Evolutionary conservation across 1,140 invertebrate species (phyloP).

Genomic region (Drosophila aff.): DNA sequence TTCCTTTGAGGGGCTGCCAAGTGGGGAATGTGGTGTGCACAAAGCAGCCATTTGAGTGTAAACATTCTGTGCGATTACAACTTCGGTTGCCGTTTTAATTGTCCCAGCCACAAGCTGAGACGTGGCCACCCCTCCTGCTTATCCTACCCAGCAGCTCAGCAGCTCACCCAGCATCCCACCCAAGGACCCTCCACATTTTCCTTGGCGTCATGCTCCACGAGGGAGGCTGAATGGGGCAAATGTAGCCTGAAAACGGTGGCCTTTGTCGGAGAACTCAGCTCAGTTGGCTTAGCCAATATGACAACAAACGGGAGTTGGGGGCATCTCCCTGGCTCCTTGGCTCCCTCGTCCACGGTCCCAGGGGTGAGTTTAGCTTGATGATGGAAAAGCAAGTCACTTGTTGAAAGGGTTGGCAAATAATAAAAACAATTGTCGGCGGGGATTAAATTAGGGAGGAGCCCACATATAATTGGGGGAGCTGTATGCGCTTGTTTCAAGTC

Average conservation of each 20-base stretch:
- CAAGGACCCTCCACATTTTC: slow-evolving; percentile 50
- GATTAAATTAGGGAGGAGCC: slow-evolving; percentile 32
- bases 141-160: not conserved
- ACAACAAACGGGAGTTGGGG: slow-evolving; percentile 46
- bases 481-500: not conserved
- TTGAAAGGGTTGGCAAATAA: slow-evolving; percentile 63
- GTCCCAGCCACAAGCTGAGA: slow-evolving; percentile 67
- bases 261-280: slow-evolving; percentile 54
- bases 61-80: slow-evolving; percentile 79
- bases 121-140: slow-evolving; percentile 20
- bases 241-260: slow-evolving; percentile 78
- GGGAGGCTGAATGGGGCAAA: slow-evolving; percentile 58
- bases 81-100: slow-evolving; percentile 80
- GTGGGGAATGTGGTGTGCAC: slow-evolving; percentile 42
- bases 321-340: not conserved
- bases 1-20: slow-evolving; percentile 12
- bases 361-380: slow-evolving; percentile 44
- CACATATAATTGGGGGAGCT: slow-evolving; percentile 32
- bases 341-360: slow-evolving; percentile 27
- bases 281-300: slow-evolving; percentile 75
- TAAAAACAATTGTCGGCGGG: slow-evolving; percentile 44
- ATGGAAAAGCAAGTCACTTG: slow-evolving; percentile 68
- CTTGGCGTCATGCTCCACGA: slow-evolving; percentile 64
- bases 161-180: slow-evolving; percentile 11
- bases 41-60: slow-evolving; percentile 80